A percentile compares a stretch with the other conserved stretches of the same genome.
Conservation (phyloP, 2,113 vertebrate species). For the Elephas maximus region DNA sequence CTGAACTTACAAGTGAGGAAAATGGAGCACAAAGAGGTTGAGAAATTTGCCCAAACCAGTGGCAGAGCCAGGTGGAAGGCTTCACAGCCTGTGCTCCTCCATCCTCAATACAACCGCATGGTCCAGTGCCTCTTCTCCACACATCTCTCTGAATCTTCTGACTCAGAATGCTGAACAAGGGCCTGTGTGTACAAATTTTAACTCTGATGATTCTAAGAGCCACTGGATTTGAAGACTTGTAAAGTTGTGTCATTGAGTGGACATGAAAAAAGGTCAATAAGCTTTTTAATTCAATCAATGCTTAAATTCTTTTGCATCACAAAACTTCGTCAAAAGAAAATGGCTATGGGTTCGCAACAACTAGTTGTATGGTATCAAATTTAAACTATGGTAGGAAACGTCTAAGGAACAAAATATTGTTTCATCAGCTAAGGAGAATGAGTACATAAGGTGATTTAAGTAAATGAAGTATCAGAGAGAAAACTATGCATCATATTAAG, state of each 20-base stretch:
- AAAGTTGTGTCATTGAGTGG: constrained; percentile 18
- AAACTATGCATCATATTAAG: not conserved
- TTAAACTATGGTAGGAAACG: constrained; percentile 54
- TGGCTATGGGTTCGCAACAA: constrained; percentile 57
- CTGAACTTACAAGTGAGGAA: not conserved
- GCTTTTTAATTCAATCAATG: constrained; percentile 75
- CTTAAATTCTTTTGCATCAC: constrained; percentile 69
- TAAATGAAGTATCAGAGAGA: not conserved
- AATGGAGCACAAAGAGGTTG: not conserved
- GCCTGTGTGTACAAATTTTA: not conserved
- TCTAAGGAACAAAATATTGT: constrained; percentile 43
- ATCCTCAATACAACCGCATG: too few species aligned
- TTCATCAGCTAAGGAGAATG: not conserved
- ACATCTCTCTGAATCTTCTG: not conserved
- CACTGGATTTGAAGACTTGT: not conserved
- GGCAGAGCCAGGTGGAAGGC: not conserved
- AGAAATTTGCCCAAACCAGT: not conserved
- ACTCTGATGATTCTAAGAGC: not conserved
- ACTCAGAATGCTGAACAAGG: not conserved
- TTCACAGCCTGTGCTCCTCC: not conserved
- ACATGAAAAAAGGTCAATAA: constrained; percentile 53
- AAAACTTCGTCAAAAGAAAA: constrained; percentile 77
- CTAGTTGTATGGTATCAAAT: constrained; percentile 59
- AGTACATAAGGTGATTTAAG: not conserved
- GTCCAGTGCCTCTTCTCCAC: not conserved